Base-by-base conservation (phyloP, 2,888 invertebrate genomes). In the Callimorpha dominula region DNA sequence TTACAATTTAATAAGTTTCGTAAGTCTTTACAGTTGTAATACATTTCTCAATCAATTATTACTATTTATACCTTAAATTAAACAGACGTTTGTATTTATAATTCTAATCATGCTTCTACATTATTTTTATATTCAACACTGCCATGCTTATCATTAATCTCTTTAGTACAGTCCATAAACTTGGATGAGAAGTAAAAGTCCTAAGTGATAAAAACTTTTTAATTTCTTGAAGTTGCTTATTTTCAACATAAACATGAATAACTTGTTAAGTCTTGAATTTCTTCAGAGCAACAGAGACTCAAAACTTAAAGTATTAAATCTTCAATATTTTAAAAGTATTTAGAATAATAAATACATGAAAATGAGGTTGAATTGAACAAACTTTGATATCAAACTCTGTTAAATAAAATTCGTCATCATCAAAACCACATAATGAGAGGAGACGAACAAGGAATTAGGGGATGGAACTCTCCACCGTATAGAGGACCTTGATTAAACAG, bases 161-260 rank as follows among this genome's bases (percentile, higher is more conserved):
- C 17, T 15, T 50, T 50, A 65, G 65, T 40, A 49, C 49, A 66
- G 31, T 20, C n/a, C 31, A 31, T 68, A 50, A 65, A 73, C 49
- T 60, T 14, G 54, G 50, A 31, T 54, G 50, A 70, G 52, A 70
- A 67, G 20, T 52, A 64, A 63, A 65, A 60, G 40, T 65, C 40
- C 52, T 46, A 63, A 74, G 65, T 71, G 17, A 72, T 70, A 72
- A 75, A 74, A 75, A 72, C 75, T 75, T 72, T 15, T 49, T 67
- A 66, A 74, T 69, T 65, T 65, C 54, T 69, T 52, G 4, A 17
- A 68, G 52, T 66, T 71, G n/a, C 14, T 60, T 66, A 66, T 66
- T 74, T 71, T 63, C 46, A 40, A 60, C 40, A 57, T 31, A 17
- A 42, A 74, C 71, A 64, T 14, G 40, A 70, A 40, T 50, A 65